A percentile compares a stretch with the other conserved stretches of the same genome.
phyloP scores from a whole-genome alignment of 2,113 vertebrate species.

The Poeciliopsis occidentalis region DNA sequence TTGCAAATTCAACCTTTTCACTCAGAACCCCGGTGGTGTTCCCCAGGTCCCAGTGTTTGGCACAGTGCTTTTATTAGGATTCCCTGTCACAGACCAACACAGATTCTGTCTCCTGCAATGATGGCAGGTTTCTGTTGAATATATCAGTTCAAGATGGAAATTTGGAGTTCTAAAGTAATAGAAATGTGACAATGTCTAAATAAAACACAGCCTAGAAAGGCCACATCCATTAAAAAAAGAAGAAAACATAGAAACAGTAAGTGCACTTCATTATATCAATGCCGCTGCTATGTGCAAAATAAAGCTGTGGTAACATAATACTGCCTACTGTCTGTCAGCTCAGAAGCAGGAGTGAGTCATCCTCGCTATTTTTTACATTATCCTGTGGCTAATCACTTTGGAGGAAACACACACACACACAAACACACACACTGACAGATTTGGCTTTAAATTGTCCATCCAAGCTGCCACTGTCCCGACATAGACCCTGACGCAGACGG shows the following conservation, averaged over 20 bases:
- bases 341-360: conserved; percentile 10
- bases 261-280: neutral
- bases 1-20: too few relatives aligned
- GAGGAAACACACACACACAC: conserved; percentile 40
- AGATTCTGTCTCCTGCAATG: too few relatives aligned
- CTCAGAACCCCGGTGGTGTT: too few relatives aligned
- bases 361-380: neutral
- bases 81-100: too few relatives aligned
- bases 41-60: too few relatives aligned
- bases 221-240: too few relatives aligned
- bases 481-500: conserved; percentile 26
- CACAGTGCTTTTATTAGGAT: too few relatives aligned
- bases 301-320: neutral
- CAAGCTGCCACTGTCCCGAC: conserved; percentile 53
- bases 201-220: too few relatives aligned
- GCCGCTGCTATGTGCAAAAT: neutral
- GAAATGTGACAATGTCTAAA: neutral
- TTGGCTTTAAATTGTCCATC: conserved; percentile 49
- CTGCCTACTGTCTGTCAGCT: neutral
- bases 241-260: too few relatives aligned
- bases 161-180: neutral
- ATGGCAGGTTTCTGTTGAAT: neutral
- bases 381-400: conserved; percentile 40
- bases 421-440: conserved; percentile 31
- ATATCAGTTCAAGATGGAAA: neutral